Conservation (phyloP, 2,113 vertebrate genomes). For the Psittacara wagleri region DNA sequence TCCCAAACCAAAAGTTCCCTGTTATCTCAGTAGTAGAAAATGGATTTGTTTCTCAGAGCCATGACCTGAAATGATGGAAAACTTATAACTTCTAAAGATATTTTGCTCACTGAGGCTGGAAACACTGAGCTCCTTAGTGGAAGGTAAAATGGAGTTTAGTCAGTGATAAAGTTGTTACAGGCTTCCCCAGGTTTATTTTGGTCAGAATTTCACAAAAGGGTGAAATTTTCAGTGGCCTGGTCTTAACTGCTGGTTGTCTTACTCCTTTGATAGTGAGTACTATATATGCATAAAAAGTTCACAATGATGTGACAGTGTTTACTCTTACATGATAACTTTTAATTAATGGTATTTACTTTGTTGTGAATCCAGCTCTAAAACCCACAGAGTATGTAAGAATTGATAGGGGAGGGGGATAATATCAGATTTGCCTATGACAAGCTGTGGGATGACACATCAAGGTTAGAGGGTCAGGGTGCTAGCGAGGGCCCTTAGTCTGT, state of each 20-base stretch:
- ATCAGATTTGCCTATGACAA: not conserved
- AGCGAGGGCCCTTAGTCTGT: not conserved
- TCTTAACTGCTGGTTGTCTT: not conserved
- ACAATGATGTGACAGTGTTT: not conserved
- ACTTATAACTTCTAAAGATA: not conserved
- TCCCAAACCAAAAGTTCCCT: not conserved
- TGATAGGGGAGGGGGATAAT: not conserved
- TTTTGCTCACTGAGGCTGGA: not conserved
- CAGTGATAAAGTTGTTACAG: not conserved
- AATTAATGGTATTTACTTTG: not conserved
- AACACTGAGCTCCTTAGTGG: not conserved
- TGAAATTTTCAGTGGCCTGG: not conserved
- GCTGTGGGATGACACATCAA: not conserved
- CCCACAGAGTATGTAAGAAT: not conserved
- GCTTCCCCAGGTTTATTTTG: not conserved
- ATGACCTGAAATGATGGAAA: not conserved
- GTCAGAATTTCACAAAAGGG: not conserved
- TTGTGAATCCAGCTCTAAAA: not conserved
- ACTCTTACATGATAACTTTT: not conserved
- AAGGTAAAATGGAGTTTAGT: not conserved
- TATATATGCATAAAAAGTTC: not conserved
- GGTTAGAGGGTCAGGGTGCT: fast-evolving
- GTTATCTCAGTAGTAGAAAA: not conserved
- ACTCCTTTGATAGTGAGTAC: not conserved
- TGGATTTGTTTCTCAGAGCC: not conserved